Evolutionary conservation across 30 jellyfish, hydroid and myxozoan species (phyloP).

Genomic region (Aurelia sp.): DNA sequence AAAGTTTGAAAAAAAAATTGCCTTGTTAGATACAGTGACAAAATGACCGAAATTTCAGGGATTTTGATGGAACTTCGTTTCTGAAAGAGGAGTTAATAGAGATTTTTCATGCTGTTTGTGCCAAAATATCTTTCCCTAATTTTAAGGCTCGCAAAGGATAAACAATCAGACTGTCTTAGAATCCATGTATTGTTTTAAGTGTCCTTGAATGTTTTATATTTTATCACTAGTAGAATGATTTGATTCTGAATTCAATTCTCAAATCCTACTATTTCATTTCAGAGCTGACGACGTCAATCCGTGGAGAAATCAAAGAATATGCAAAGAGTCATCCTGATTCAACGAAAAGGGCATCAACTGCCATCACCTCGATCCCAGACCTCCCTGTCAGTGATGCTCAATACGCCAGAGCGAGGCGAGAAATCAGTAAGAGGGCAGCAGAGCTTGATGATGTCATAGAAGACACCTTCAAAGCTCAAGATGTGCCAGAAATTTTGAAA

Average conservation of each 20-base stretch:
- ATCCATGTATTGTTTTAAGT: no score
- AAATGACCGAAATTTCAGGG: no score
- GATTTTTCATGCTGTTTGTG: no score
- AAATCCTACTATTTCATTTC: not conserved
- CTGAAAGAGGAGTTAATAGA: no score
- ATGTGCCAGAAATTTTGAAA: constrained; percentile 76
- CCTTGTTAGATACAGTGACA: no score
- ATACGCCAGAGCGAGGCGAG: constrained; percentile 77
- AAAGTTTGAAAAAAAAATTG: no score
- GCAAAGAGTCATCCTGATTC: constrained; percentile 79
- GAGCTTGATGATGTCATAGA: constrained; percentile 83
- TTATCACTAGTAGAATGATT: not conserved
- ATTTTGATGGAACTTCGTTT: no score
- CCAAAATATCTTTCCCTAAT: no score
- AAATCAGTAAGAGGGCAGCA: constrained; percentile 82
- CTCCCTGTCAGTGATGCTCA: constrained; percentile 78
- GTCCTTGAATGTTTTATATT: no score
- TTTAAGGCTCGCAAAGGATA: no score
- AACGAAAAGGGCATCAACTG: constrained; percentile 73
- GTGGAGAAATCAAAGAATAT: constrained; percentile 68
- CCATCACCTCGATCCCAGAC: constrained; percentile 78
- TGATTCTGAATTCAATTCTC: no score
- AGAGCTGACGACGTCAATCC: constrained; percentile 88
- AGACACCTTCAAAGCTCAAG: constrained; percentile 64
- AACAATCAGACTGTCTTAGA: no score